Base-by-base conservation (phyloP, 2,113 vertebrate species). In the Sceloporus tristichus region DNA sequence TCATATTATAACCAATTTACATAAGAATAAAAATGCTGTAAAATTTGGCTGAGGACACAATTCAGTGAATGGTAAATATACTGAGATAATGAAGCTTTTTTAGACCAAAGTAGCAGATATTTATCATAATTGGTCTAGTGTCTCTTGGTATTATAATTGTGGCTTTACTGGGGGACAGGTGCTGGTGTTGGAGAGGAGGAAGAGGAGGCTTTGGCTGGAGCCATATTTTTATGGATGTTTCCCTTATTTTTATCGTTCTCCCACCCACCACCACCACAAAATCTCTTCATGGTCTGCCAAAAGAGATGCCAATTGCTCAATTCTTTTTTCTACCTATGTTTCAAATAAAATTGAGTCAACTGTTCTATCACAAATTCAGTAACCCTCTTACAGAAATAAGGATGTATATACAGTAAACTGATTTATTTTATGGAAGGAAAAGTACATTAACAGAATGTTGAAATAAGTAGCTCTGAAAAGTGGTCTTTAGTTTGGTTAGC, bases 231-330 rank as follows among this genome's bases (percentile, higher is more conserved):
- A 85, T 53, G 8, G 81, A 82, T 93, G 89, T 71, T 88, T 88
- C 78, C 78, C 87, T 59, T 83, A 92, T 91, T 48, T 83, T 90
- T 74, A 90, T 92, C 83, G 73, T 89, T 87, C 92, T 29, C 21
- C 78, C 14, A 83, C 1, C 79, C 87, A 82, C 87, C 34, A 74
- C 62, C 16, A 89, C 40, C 91, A 56, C 88, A 90, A 73, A 83
- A 66, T 88, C 62, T 93, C 74, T 92, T 95, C 27, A 81, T 71
- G 89, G 88, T 40, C 89, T 93, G 77, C 91, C 85, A 89, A 93
- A 85, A 93, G 85, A 92, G 86, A 93, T 84, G 89, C 89, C 92
- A 68, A 70, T 92, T 91, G 88, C 79, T 81, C 81, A 90, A 92
- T 91, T 93, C 89, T 91, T 92, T 86, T 88, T 83, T 40, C 53